Base-by-base conservation (phyloP, 2,113 vertebrate species). In the Clupea harengus region DNA sequence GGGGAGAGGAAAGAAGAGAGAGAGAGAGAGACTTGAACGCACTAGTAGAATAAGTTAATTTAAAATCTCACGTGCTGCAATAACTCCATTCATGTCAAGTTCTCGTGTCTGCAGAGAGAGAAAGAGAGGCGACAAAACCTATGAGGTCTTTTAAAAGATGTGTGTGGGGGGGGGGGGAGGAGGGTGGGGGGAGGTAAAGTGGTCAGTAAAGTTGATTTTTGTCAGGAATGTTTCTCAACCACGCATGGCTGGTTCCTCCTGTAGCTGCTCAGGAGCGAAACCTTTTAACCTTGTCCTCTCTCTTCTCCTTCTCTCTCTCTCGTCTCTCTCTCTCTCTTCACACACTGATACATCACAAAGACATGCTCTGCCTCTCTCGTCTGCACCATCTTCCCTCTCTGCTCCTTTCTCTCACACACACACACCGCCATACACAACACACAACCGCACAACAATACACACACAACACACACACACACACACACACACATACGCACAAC, bases 81-180 rank as follows among this genome's bases (percentile, higher is more conserved):
- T 25, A 72, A 25, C 25, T 32, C 64, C 25, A 72, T 39, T 39
- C 39, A 39, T 39, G 39, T 39, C 47, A 11, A 25, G 6, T 4
- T 72, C 10, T 1, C 64, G 8, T 72, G 64, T 72, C 32, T 8
- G 64, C 25, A 28, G 8, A 72, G 25, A 72, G 2, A 28, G 25
- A 72, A 11, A 72, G 25, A 32, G 11, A 72, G 47, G 60, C 46
- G 8, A 11, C 47, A 49, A 49, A 49, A 9, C 47, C 47, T 49
- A 49, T 2, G 87, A 87, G 44, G 83, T 85, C 81, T 82, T 72
- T 18, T 32, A 80, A 52, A 82, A 75, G 47, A 20, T 25, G 10
- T 9, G 50, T 17, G 52, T 13, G 52, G 52, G 52, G 15, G 25
- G 15, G 52, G 22, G 32, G 54, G 50, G 52, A n/a, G n/a, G n/a